Evolutionary conservation across 2,797 vertebrate genomes (phyloP), one percentile per base, ranked within the genome.

Genomic region (Aldrovandia affinis): DNA sequence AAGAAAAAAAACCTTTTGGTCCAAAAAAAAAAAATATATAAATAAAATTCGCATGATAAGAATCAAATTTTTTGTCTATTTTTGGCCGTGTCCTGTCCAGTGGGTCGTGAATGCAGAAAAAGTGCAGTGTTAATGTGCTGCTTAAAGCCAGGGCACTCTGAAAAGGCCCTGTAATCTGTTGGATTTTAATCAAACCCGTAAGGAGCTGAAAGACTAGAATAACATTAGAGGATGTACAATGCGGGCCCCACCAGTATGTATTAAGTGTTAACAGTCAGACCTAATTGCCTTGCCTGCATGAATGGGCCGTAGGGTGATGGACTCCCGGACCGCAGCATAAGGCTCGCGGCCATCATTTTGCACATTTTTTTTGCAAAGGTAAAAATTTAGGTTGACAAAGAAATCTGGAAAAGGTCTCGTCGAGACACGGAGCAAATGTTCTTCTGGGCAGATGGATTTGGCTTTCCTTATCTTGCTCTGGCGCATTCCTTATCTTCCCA

Each of bases 201-300:
- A 89, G 88, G 91, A 91, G 92, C 88, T 92, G 92, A 93, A 93
- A 92, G 92, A 89, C 91, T 93, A 93, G 93, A 95, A 95, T 93
- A 91, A 91, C 90, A 91, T 95, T 93, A 88, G 91, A 82, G 52
- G 87, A 89, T 87, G 86, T 91, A 94, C 93, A 95, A 95, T 95
- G 86, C 92, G 88, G 83, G 91, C 92, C 91, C 93, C 95, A 93
- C 94, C 90, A 90, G 89, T 92, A 93, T 89, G 92, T 94, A 95
- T 94, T 95, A 95, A 95, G 94, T 91, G 91, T 93, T 93, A 94
- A 93, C 90, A 88, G 92, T 88, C 80, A 84, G 85, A 92, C 92
- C 90, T 94, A 94, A 96, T 95, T 95, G 94, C 90, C 92, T 93
- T 44, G 87, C 86, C 50, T 88, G 81, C 78, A 87, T 94, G 93